phyloP scores from a whole-genome alignment of 92 coral and sea anemone species.

The Zoanthus sociatus region DNA sequence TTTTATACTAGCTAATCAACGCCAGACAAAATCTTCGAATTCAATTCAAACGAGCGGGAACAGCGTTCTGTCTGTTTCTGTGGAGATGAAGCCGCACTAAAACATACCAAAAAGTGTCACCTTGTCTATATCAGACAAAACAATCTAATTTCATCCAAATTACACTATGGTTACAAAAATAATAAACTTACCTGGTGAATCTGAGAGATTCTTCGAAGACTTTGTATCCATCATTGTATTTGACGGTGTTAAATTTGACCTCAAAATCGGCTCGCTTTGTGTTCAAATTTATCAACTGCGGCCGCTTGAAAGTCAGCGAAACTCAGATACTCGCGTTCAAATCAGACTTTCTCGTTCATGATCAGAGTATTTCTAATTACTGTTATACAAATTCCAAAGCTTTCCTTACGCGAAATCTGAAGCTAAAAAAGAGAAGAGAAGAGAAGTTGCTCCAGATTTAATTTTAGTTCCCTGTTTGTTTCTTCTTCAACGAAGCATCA shows the following conservation, averaged over 20 bases:
- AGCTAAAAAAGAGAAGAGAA: background rate
- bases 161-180: constrained; percentile 16
- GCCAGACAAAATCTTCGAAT: background rate
- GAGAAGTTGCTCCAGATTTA: background rate
- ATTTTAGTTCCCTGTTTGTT: background rate
- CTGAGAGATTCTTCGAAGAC: constrained; percentile 23
- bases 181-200: constrained; percentile 36
- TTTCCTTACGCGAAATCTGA: background rate
- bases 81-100: constrained; percentile 4
- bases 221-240: constrained; percentile 42
- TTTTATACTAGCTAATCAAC: background rate
- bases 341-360: background rate
- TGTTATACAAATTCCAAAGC: background rate
- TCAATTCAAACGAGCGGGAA: background rate
- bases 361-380: background rate
- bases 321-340: background rate
- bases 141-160: constrained; percentile 15
- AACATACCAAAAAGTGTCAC: constrained; percentile 15
- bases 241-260: background rate
- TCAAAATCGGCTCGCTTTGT: background rate
- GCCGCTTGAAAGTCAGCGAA: background rate
- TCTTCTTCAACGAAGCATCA: constrained; percentile 9
- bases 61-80: constrained; percentile 20
- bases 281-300: background rate
- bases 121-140: constrained; percentile 28